Evolutionary conservation across 2,797 vertebrate genomes (phyloP).

Genomic region (Meriones psammophilus): DNA sequence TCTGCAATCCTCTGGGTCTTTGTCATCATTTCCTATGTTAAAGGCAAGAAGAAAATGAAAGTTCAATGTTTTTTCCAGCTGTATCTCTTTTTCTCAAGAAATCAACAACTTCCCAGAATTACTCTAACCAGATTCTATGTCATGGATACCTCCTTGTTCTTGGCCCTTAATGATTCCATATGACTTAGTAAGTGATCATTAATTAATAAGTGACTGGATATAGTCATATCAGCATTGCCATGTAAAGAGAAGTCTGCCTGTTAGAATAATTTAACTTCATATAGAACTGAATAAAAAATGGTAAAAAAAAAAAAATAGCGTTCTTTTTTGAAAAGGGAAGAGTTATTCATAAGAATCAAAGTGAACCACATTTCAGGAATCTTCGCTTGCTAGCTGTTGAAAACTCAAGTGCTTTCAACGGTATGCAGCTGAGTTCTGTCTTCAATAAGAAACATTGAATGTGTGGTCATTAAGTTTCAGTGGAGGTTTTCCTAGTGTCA

Average conservation of each 20-base stretch:
- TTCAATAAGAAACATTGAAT: constrained; percentile 47
- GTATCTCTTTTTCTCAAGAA: constrained; percentile 26
- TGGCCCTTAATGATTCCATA: neutral
- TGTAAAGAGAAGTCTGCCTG: neutral
- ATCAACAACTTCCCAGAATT: constrained; percentile 25
- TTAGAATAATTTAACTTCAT: constrained; percentile 36
- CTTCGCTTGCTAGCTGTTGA: constrained; percentile 24
- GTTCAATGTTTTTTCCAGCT: neutral
- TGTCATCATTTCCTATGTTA: constrained; percentile 6
- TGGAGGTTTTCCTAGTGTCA: neutral
- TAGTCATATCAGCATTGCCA: neutral
- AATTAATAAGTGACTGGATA: neutral
- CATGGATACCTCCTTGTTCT: neutral
- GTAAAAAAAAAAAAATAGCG: constrained; percentile 54
- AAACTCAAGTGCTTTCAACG: neutral
- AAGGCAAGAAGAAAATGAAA: constrained; percentile 37
- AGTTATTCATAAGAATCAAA: constrained; percentile 28
- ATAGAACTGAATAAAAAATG: constrained; percentile 57
- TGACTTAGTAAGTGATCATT: neutral
- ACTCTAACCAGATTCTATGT: neutral
- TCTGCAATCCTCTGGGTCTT: neutral
- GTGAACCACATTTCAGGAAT: constrained; percentile 23
- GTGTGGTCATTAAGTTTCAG: neutral
- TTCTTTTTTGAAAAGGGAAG: constrained; percentile 39
- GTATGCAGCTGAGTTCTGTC: neutral